Evolutionary conservation across 2,888 invertebrate species (phyloP), one percentile per base, ranked within the genome.

Genomic region (Leucoma salicis): DNA sequence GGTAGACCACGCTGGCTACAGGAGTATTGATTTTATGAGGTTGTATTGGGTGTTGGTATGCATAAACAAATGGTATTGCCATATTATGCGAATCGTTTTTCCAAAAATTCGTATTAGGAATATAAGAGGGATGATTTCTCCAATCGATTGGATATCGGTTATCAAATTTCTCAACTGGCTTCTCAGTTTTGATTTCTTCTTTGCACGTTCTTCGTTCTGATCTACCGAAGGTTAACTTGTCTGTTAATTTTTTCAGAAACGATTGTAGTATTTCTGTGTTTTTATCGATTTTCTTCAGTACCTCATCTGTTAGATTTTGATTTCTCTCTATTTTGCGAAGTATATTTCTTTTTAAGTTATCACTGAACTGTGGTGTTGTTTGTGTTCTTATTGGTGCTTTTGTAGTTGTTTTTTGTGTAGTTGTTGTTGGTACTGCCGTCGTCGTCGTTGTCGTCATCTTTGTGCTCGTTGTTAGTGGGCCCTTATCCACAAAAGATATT

Each of bases 201-300:
- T 11, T 27, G n/a, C 11, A n/a, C 4, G 7, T n/a, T 27, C 11
- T 27, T 24, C 32, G 3, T 43, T 18, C 2, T 38, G 14, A 4
- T 34, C 49, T 13, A 38, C 21, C 18, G 1, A 37, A 5, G 12
- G 50, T 53, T 11, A 11, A 1, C 38, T 57, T 73, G 0, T 68
- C 63, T 0, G 71, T 46, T 7, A 87, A 37, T 58, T 78, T 80
- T n/a, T 57, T 40, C 6, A 88, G 49, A 33, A 86, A 82, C 0
- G 33, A 46, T 49, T 81, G 67, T 7, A 87, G 39, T 10, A 82
- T 57, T 14, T 75, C 68, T 0, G 86, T 85, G 31, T 87, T 87
- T 40, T 49, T 67, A 24, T 84, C 78, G 0, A 87, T 78, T 50
- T 80, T 82, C n/a, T 64, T 67, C 12, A 88, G 45, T 11, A 88